Conservation (phyloP, 2,888 invertebrate species). For the Oscheius sp. region DNA sequence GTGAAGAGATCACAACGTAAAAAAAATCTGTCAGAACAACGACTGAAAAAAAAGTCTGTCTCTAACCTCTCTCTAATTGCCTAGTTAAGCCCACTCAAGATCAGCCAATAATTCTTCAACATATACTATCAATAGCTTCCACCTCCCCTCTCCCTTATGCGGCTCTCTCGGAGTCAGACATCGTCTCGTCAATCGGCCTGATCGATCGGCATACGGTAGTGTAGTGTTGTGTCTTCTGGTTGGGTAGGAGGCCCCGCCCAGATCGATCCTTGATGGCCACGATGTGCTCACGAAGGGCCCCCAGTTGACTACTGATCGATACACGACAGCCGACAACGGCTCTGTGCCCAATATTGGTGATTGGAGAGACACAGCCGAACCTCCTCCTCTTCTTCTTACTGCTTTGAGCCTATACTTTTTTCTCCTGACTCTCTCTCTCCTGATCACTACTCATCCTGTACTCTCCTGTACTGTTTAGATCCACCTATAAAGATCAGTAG, state of each 20-base stretch:
- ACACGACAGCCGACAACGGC: slow-evolving; percentile 27
- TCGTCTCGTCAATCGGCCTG: not conserved
- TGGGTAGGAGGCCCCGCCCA: slow-evolving; percentile 28
- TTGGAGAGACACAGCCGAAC: slow-evolving; percentile 22
- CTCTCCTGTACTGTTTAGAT: not conserved
- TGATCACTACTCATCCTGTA: not conserved
- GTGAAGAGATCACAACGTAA: no score
- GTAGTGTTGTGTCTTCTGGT: no score
- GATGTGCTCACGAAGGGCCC: not conserved
- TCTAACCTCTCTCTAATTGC: no score
- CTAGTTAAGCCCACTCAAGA: no score
- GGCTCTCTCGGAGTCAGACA: no score
- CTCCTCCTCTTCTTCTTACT: slow-evolving; percentile 3
- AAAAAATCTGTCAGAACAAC: no score
- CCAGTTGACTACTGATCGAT: slow-evolving; percentile 39
- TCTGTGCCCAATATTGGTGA: slow-evolving; percentile 39
- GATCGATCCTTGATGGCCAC: slow-evolving; percentile 37
- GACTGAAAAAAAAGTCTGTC: no score
- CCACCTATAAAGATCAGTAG: not conserved
- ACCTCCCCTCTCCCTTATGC: no score
- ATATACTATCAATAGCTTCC: no score
- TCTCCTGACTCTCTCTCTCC: slow-evolving; percentile 1
- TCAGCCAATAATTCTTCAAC: no score
- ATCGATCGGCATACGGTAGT: slow-evolving; percentile 11
- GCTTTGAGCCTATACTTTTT: not conserved